A percentile compares a stretch with the other conserved stretches of the same genome.
Evolutionary conservation across 2,888 invertebrate species (phyloP).

Genomic region (Barypeithes pellucidus): DNA sequence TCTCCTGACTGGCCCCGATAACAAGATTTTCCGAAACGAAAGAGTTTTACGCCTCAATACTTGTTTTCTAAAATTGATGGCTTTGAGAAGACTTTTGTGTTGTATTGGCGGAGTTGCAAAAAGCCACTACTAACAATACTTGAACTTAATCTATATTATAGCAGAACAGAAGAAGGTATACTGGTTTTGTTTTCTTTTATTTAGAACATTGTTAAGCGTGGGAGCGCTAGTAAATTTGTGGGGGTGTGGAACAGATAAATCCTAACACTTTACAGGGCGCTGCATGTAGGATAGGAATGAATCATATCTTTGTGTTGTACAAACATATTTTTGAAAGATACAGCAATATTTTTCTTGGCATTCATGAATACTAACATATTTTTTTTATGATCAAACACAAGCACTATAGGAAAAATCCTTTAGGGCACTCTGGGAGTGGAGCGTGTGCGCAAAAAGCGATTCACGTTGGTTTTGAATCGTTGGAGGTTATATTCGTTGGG

Average conservation of each 20-base stretch:
- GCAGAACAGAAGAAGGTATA: slow-evolving; percentile 40
- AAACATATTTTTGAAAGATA: slow-evolving; percentile 2
- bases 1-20: too few species aligned
- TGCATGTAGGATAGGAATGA: slow-evolving; percentile 36
- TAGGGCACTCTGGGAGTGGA: too few species aligned
- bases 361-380: too few species aligned
- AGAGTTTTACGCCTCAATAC: not conserved
- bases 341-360: not conserved
- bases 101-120: slow-evolving; percentile 18
- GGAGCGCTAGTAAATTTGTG: slow-evolving; percentile 29
- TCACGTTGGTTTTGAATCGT: too few species aligned
- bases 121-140: slow-evolving; percentile 19
- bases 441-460: too few species aligned
- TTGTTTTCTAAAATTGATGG: not conserved
- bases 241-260: slow-evolving; percentile 39
- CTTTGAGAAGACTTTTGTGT: slow-evolving; percentile 3
- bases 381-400: too few species aligned
- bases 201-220: slow-evolving; percentile 34
- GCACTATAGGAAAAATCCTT: too few species aligned
- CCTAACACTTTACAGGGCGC: slow-evolving; percentile 35
- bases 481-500: too few species aligned
- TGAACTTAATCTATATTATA: slow-evolving; percentile 36
- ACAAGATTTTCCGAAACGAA: not conserved
- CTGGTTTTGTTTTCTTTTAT: slow-evolving; percentile 31
- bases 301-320: slow-evolving; percentile 20